Percentiles rank a stretch among this genome's conserved stretches.
Conservation (phyloP, 37 sponge, comb jelly and placozoan genomes). For the Mnemiopsis leidyi region DNA sequence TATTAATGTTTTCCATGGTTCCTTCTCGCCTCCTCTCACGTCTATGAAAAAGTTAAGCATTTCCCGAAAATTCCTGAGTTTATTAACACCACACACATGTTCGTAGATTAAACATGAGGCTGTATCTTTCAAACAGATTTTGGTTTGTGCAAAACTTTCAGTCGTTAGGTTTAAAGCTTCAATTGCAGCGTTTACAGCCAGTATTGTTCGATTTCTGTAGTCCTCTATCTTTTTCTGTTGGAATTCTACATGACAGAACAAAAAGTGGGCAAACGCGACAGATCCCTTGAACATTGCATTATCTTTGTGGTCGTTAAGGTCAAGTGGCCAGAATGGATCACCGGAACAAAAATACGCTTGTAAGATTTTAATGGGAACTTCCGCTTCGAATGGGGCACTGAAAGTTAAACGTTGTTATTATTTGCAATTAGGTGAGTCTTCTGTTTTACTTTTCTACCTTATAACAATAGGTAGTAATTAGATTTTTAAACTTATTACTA, state of each 20-base stretch:
- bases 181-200: background rate
- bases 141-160: background rate
- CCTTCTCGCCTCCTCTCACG: too few species aligned
- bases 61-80: background rate
- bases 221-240: background rate
- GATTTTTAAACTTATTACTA: too few species aligned
- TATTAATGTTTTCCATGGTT: background rate
- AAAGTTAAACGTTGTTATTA: too few species aligned
- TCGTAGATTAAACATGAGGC: background rate
- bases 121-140: background rate
- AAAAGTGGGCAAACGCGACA: background rate
- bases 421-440: too few species aligned
- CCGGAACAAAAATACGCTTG: background rate
- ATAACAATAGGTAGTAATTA: too few species aligned
- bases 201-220: background rate
- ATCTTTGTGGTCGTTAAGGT: background rate
- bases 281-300: background rate
- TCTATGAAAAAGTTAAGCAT: too few species aligned
- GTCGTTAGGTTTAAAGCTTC: background rate
- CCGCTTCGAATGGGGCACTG: background rate
- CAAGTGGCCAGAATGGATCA: background rate
- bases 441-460: too few species aligned
- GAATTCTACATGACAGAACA: background rate
- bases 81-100: background rate
- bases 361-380: background rate